Conservation (phyloP, 2,797 vertebrate genomes). For the Acomys russatus region DNA sequence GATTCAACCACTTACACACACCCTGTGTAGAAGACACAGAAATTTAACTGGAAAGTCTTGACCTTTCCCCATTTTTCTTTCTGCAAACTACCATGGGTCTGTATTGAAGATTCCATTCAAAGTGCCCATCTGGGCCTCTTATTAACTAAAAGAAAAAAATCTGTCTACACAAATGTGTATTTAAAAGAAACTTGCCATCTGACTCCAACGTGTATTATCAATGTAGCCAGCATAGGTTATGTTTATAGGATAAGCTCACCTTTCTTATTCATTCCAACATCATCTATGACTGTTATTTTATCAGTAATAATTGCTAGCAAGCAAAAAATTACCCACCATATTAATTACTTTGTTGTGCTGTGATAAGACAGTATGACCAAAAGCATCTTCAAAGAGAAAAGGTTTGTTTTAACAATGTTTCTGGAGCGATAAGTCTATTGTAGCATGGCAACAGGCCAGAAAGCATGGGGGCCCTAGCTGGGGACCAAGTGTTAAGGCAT, state of each 20-base stretch:
- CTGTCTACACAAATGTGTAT: conserved; percentile 24
- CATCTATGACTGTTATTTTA: neutral
- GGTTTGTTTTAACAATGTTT: neutral
- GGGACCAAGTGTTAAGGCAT: neutral
- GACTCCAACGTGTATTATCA: neutral
- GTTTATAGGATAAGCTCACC: neutral
- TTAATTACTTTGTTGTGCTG: neutral
- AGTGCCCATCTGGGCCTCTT: neutral
- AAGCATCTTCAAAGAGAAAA: neutral
- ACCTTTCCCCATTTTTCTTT: conserved; percentile 25
- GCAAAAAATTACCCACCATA: neutral
- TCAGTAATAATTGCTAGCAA: neutral
- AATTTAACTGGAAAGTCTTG: neutral
- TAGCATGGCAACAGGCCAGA: neutral
- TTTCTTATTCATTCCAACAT: conserved; percentile 14
- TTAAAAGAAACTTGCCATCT: neutral
- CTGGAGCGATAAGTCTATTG: neutral
- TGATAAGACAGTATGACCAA: neutral
- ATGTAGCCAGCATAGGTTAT: neutral
- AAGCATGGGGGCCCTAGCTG: neutral
- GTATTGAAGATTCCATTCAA: conserved; percentile 5
- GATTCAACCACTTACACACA: neutral
- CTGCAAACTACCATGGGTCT: neutral
- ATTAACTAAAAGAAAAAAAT: conserved; percentile 13
- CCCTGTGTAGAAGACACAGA: neutral